Evolutionary conservation across 2,888 invertebrate species (phyloP).

Genomic region (Labia minor): DNA sequence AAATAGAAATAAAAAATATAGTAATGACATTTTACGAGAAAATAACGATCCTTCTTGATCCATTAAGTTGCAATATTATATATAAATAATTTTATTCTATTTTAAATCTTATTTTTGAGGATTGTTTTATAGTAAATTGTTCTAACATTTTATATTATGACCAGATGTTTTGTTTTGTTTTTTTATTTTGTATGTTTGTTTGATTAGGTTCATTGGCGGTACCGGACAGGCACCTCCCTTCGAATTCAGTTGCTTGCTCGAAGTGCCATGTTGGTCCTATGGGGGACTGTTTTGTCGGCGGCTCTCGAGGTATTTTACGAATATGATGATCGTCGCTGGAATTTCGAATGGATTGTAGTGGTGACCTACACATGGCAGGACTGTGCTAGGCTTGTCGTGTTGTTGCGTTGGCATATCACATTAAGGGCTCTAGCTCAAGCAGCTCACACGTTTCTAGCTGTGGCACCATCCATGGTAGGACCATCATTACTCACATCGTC

Average conservation of each 20-base stretch:
- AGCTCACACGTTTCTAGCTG: neutral
- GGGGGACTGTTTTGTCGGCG: neutral
- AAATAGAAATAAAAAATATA: too few relatives aligned
- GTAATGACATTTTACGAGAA: too few relatives aligned
- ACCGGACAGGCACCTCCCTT: neutral
- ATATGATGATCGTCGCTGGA: neutral
- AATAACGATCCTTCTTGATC: too few relatives aligned
- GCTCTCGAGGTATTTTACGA: neutral
- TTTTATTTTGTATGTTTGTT: too few relatives aligned
- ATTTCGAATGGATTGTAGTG: neutral
- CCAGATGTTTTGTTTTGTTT: too few relatives aligned
- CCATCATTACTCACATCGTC: too few relatives aligned
- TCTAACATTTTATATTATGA: too few relatives aligned
- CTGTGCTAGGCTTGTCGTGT: neutral
- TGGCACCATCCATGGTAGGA: neutral
- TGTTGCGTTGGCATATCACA: neutral
- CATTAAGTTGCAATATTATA: too few relatives aligned
- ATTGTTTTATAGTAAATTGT: too few relatives aligned
- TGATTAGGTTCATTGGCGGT: neutral
- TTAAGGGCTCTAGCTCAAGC: neutral
- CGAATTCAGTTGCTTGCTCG: neutral
- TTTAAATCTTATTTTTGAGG: too few relatives aligned
- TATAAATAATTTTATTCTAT: too few relatives aligned
- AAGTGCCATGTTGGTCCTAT: neutral
- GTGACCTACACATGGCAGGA: constrained; percentile 1